Evolutionary conservation across 2,797 vertebrate genomes (phyloP), one percentile per base, ranked within the genome.

Genomic region (Coccyzus lansbergi): DNA sequence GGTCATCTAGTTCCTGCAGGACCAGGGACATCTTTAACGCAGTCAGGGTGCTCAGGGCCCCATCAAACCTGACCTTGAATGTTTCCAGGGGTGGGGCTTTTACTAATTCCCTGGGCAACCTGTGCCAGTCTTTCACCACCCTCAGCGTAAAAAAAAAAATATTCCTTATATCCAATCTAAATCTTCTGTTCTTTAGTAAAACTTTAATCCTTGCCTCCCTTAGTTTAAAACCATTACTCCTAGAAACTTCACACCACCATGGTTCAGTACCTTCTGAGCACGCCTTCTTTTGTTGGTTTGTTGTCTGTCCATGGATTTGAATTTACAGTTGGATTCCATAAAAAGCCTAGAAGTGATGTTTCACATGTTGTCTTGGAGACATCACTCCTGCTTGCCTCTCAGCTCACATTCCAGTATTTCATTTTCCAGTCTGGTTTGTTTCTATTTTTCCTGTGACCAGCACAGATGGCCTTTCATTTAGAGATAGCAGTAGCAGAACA

Each of bases 241-340:
- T 44, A 18, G 46, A 83, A 77, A 29, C n/a, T 62, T 67, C 17
- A 31, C 36, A 31, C 12, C 16, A 15, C 33, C 16, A 5, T 10
- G 15, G 16, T 2, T 11, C 18, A 63, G 31, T 16, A 53, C 4
- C 28, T 71, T 33, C 31, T 33, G 33, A 79, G 40, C 36, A 71
- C 52, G 40, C 9, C 17, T n/a, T 33, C 2, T 22, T 65, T 33
- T 40, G 25, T 33, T n/a, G 51, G 6, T 29, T 80, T 81, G 26
- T 19, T 0, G 1, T 20, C 24, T 3, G 1, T 34, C 11, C 5
- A 3, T 26, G 31, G 31, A 33, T 48, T n/a, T 40, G 22, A 7
- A 12, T 52, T 89, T 72, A 44, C 20, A 20, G 18, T 24, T 75
- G 15, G 26, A 40, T 48, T 48, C 6, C 28, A 52, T 31, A 75